A percentile compares a stretch with the other conserved stretches of the same genome.
Conservation (phyloP, 2,888 invertebrate genomes). For the Cylindroiulus punctatus region DNA sequence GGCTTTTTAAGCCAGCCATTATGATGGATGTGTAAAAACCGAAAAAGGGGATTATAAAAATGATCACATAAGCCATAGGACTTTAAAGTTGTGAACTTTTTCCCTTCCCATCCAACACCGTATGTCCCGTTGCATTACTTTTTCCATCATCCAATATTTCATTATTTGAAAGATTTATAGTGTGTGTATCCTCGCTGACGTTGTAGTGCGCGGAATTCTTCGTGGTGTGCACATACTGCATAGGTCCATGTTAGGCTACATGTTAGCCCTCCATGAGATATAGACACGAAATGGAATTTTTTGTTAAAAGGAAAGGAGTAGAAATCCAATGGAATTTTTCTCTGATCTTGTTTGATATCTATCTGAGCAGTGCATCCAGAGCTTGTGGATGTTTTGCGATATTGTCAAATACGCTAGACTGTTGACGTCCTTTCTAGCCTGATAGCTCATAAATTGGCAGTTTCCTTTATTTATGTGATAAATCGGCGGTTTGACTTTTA, state of each 20-base stretch:
- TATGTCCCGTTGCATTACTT: conserved; percentile 25
- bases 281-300: background rate
- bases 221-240: no score
- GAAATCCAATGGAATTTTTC: conserved; percentile 13
- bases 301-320: background rate
- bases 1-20: conserved; percentile 32
- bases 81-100: conserved; percentile 26
- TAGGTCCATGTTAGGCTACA: no score
- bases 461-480: background rate
- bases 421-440: background rate
- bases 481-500: background rate
- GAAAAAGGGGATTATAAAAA: conserved; percentile 32
- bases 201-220: conserved; percentile 10
- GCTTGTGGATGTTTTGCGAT: background rate
- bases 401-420: background rate
- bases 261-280: background rate
- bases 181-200: conserved; percentile 7
- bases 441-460: background rate
- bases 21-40: conserved; percentile 26
- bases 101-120: background rate
- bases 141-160: conserved; percentile 25
- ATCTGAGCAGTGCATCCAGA: background rate
- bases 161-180: conserved; percentile 32
- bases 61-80: conserved; percentile 32
- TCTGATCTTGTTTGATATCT: background rate